Evolutionary conservation across 1,140 invertebrate genomes (phyloP), one percentile per base, ranked within the genome.

Genomic region (Spodoptera frugiperda): DNA sequence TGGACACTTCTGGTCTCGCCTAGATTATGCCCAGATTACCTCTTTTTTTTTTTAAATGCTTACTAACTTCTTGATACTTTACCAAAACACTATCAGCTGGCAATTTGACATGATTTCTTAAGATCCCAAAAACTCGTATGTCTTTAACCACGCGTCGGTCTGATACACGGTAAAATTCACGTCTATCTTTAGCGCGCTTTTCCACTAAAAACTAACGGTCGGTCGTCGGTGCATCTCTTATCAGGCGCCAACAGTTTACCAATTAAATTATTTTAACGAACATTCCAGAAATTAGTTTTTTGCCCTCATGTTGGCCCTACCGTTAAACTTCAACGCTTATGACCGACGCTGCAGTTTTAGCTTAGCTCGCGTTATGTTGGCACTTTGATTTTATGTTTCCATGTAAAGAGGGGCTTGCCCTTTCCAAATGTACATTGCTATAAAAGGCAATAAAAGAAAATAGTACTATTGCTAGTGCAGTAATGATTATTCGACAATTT

Each of bases 191-290:
- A 57, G 57, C n/a, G 17, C 51, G 8, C 49, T 76, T 74, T 59
- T n/a, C 57, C 46, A 54, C 70, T 76, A 79, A 79, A 79, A 79
- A 79, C 51, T 72, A 76, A 79, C 67, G 46, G 55, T 19, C 17
- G n/a, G 12, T 17, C 21, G 54, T 30, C 49, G 19, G 25, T 77
- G 54, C 54, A 49, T 76, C 63, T 15, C 71, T 73, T 59, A 59
- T 30, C 39, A 57, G 21, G 71, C 65, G 48, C 54, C n/a, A 30
- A 48, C 70, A 39, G n/a, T 76, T 63, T 48, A 21, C 61, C 78
- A 79, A 79, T 75, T 75, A 79, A 49, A 67, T 59, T 77, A 77
- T 77, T 77, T 70, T 59, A 77, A 77, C 63, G n/a, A 21, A 33
- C 53, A 49, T 48, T 76, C 51, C 19, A 12, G 44, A 51, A 49